These are phyloP conservation scores for Dolichotis patagonum DNA, from an alignment of 2,113 vertebrate genomes.

Conservation along the genomic window DNA sequence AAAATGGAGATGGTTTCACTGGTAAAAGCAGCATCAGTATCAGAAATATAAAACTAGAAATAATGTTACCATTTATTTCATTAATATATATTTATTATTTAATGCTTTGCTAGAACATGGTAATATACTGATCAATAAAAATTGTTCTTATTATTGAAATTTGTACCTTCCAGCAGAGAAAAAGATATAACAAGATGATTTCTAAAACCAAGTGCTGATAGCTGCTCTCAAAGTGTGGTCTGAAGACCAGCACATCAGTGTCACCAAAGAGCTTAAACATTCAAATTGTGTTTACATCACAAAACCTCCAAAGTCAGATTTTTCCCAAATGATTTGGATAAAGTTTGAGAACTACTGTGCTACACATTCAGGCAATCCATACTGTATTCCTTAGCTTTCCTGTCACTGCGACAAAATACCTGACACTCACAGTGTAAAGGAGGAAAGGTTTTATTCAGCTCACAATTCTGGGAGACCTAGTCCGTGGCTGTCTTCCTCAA, in stretches of 20 bases:
- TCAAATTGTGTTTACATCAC: background rate
- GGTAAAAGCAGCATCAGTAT: background rate
- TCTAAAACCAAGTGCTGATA: background rate
- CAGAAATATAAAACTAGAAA: conserved; percentile 14
- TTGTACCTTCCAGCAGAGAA: background rate
- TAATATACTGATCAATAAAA: conserved; percentile 1
- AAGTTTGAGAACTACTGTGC: background rate
- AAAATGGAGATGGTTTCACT: background rate
- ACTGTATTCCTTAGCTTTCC: background rate
- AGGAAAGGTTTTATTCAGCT: background rate
- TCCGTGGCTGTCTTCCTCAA: background rate
- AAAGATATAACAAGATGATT: background rate
- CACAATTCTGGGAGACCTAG: background rate
- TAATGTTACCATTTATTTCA: background rate
- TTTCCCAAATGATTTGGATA: background rate
- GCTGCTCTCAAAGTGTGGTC: background rate
- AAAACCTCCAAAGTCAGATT: background rate
- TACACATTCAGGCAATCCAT: background rate
- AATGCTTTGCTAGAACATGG: background rate
- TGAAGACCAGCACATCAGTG: background rate
- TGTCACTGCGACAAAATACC: background rate
- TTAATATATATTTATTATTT: background rate
- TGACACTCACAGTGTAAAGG: background rate
- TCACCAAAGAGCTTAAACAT: background rate
- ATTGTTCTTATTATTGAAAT: background rate